Conservation (phyloP, 2,888 invertebrate genomes). For the Criorhina ranunculi region DNA sequence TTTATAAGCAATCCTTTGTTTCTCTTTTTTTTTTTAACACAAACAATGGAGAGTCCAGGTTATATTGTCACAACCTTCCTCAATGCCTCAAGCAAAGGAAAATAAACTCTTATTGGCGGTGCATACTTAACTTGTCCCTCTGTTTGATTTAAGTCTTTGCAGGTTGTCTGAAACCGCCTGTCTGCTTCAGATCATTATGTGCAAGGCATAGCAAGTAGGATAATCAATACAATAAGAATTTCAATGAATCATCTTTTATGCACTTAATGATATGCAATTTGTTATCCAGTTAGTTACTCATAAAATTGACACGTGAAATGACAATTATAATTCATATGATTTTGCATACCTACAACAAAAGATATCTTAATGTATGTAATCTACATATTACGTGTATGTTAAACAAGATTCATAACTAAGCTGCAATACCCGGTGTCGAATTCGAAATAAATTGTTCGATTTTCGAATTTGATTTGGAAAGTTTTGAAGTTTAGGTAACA, state of each 20-base stretch:
- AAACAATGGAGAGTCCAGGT: neutral
- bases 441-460: slow-evolving; percentile 1
- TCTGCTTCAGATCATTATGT: slow-evolving; percentile 38
- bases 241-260: slow-evolving; percentile 25
- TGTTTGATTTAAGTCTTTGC: slow-evolving; percentile 31
- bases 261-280: slow-evolving; percentile 2
- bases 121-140: slow-evolving; percentile 1
- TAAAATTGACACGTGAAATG: neutral
- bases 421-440: neutral
- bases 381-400: neutral
- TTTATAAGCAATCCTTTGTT: neutral
- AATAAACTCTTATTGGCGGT: slow-evolving; percentile 6
- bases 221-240: slow-evolving; percentile 25
- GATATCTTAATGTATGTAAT: neutral
- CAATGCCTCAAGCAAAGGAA: slow-evolving; percentile 27
- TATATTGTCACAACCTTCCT: slow-evolving; percentile 52
- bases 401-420: neutral
- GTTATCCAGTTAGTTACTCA: neutral
- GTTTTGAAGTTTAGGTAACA: slow-evolving; percentile 5
- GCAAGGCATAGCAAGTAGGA: slow-evolving; percentile 24
- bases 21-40: neutral
- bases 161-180: slow-evolving; percentile 29
- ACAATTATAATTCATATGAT: neutral
- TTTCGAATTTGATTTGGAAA: neutral
- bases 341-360: neutral